Conservation (phyloP, 1,140 invertebrate species). For the Mactra quadrangularis region DNA sequence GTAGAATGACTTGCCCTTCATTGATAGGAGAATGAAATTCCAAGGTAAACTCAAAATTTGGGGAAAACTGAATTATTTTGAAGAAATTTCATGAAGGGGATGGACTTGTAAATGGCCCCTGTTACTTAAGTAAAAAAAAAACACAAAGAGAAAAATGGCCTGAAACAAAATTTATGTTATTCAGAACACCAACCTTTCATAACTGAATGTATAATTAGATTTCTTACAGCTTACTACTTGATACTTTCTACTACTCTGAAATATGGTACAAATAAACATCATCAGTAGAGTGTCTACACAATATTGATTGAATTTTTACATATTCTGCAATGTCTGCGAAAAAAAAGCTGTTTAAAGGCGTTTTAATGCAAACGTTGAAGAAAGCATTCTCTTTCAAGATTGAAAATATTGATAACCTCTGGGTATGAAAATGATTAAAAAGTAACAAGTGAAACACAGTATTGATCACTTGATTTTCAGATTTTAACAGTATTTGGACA, state of each 20-base stretch:
- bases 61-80: too few species aligned
- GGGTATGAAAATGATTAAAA: too few species aligned
- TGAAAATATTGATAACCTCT: too few species aligned
- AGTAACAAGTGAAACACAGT: too few species aligned
- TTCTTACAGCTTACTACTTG: neutral
- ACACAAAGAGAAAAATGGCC: neutral
- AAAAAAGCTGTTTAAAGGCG: neutral
- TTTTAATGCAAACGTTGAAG: neutral
- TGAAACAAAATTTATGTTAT: neutral
- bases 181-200: slow-evolving; percentile 17
- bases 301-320: neutral
- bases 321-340: neutral
- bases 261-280: neutral
- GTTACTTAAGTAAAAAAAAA: neutral
- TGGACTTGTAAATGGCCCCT: too few species aligned
- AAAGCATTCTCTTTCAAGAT: too few species aligned
- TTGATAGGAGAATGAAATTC: too few species aligned
- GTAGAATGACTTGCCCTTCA: too few species aligned
- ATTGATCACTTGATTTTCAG: too few species aligned
- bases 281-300: neutral
- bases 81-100: too few species aligned
- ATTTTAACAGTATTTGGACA: too few species aligned
- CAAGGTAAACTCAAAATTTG: too few species aligned
- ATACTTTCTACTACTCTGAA: slow-evolving; percentile 13
- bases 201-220: slow-evolving; percentile 3